Percentiles rank a stretch among this genome's conserved stretches.
Conservation (phyloP, 2,888 invertebrate species). For the Exocentrus adspersus region DNA sequence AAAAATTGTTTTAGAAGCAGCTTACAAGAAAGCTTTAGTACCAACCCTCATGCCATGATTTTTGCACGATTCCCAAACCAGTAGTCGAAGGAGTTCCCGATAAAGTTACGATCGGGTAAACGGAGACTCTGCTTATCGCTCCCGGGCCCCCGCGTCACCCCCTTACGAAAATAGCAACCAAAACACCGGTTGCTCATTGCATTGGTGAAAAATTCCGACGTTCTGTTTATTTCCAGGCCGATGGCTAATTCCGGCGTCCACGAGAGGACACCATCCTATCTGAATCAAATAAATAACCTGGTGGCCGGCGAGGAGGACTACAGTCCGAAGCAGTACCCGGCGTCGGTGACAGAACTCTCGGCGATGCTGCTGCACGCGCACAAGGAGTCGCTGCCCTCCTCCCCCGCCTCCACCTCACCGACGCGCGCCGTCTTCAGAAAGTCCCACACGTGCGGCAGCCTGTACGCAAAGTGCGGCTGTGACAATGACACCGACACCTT, state of each 20-base stretch:
- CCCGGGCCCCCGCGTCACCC: no score
- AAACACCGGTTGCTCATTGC: conserved; percentile 4
- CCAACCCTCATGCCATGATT: no score
- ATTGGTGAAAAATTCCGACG: conserved; percentile 13
- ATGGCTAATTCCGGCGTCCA: conserved; percentile 45
- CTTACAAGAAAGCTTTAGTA: no score
- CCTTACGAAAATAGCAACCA: conserved; percentile 13
- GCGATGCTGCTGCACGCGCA: conserved; percentile 55
- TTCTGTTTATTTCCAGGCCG: conserved; percentile 25
- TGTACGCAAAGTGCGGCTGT: conserved; percentile 63
- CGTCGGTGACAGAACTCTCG: conserved; percentile 50
- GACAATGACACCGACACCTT: conserved; percentile 48
- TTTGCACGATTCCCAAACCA: no score
- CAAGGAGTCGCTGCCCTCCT: conserved; percentile 47
- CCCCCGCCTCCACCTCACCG: no score
- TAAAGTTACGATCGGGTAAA: no score
- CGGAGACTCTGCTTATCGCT: no score
- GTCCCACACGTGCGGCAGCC: conserved; percentile 63
- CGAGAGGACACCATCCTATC: conserved; percentile 36
- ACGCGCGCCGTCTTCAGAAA: conserved; percentile 54
- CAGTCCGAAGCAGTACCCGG: conserved; percentile 48
- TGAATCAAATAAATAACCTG: conserved; percentile 46
- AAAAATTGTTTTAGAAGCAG: no score
- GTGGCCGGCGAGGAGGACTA: conserved; percentile 38
- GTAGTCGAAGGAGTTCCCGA: no score